A percentile compares a stretch with the other conserved stretches of the same genome.
Evolutionary conservation across 2,113 vertebrate species (phyloP).

Genomic region (Sphyrna mokarran): DNA sequence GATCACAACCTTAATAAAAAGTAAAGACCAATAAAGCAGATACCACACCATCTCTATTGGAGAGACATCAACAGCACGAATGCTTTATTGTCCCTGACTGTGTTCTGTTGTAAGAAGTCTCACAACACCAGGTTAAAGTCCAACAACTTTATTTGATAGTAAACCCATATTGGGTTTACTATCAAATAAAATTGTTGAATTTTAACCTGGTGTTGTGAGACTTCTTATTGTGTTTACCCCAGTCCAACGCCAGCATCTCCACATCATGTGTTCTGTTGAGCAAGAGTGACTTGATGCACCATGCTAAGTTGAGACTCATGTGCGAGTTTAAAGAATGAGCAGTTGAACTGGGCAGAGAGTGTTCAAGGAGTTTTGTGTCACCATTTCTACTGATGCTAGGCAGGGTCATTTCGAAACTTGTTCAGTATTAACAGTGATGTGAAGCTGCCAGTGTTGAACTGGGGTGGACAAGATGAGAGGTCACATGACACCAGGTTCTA

Average conservation of each 20-base stretch:
- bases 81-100: not conserved
- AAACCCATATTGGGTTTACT: no score
- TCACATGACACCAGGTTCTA: no score
- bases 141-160: no score
- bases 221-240: no score
- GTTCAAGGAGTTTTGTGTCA: not conserved
- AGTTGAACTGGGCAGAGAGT: not conserved
- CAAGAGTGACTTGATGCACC: not conserved
- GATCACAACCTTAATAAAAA: slow-evolving; percentile 26
- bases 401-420: not conserved
- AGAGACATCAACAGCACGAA: not conserved
- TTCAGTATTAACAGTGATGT: not conserved
- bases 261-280: no score
- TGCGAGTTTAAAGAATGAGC: not conserved
- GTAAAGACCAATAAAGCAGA: not conserved
- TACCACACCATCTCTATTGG: not conserved
- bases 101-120: not conserved
- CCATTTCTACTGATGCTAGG: not conserved
- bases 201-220: no score
- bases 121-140: no score
- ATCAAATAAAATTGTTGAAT: no score
- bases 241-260: no score
- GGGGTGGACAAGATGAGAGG: no score
- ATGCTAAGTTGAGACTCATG: not conserved
- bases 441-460: no score